A percentile compares a stretch with the other conserved stretches of the same genome.
Evolutionary conservation across 2,797 vertebrate genomes (phyloP).

Genomic region (Mallotus villosus): DNA sequence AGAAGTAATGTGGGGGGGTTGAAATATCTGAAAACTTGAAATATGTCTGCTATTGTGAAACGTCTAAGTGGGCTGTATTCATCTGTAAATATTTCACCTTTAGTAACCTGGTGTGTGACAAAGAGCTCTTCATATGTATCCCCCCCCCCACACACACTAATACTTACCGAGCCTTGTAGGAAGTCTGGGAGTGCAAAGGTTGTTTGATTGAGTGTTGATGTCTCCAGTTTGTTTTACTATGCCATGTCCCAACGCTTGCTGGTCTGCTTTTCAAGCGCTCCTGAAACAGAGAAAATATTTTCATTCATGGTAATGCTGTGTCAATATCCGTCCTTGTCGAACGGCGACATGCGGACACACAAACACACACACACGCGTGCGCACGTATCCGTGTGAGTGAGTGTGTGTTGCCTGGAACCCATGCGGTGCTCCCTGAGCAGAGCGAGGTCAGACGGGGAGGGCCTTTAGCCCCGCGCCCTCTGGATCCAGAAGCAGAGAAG

Average conservation of each 20-base stretch:
- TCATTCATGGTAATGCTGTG: conserved; percentile 71
- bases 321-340: conserved; percentile 64
- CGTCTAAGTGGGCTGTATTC: neutral
- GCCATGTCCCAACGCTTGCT: conserved; percentile 58
- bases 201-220: conserved; percentile 64
- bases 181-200: conserved; percentile 31
- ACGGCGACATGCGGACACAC: conserved; percentile 35
- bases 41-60: neutral
- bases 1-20: neutral
- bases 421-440: conserved; percentile 42
- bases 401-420: conserved; percentile 13
- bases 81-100: neutral
- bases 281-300: conserved; percentile 74
- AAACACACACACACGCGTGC: conserved; percentile 16
- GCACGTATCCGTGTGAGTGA: conserved; percentile 5
- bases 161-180: conserved; percentile 21
- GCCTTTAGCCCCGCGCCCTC: conserved; percentile 18
- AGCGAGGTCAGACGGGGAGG: conserved; percentile 42
- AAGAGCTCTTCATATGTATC: conserved; percentile 11
- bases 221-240: conserved; percentile 64
- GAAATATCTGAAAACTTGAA: neutral
- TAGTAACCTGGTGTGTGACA: neutral
- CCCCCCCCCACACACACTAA: neutral
- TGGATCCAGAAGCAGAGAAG: conserved; percentile 16
- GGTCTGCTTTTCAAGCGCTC: conserved; percentile 57